Conservation (phyloP, 2,888 invertebrate species). For the Noctua janthe region DNA sequence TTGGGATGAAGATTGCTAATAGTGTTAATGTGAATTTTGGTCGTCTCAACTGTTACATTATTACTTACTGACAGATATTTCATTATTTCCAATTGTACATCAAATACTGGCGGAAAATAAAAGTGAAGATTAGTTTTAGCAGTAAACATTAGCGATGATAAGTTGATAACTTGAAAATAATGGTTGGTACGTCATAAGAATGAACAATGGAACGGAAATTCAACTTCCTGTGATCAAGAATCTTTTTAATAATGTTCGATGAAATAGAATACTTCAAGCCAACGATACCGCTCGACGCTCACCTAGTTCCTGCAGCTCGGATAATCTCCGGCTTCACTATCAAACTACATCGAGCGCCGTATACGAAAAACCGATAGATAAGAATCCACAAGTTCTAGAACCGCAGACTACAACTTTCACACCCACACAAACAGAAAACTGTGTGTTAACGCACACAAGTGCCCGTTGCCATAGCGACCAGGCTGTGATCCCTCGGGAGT, state of each 20-base stretch:
- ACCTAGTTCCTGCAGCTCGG: constrained; percentile 47
- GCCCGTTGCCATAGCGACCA: constrained; percentile 78
- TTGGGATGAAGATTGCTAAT: constrained; percentile 35
- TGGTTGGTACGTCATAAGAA: background rate
- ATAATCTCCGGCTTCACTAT: constrained; percentile 64
- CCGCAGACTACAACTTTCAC: constrained; percentile 81
- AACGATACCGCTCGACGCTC: constrained; percentile 31
- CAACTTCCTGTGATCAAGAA: constrained; percentile 25
- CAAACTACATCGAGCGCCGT: constrained; percentile 69
- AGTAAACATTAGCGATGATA: background rate
- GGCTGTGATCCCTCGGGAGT: constrained; percentile 80
- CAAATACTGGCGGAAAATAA: background rate
- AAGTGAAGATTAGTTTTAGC: background rate
- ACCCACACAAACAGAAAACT: constrained; percentile 75
- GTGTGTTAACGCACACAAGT: constrained; percentile 78
- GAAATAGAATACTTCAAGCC: constrained; percentile 29
- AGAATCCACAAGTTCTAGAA: constrained; percentile 83
- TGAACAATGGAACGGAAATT: constrained; percentile 27
- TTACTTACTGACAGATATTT: background rate
- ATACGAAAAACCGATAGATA: constrained; percentile 80
- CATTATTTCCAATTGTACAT: background rate
- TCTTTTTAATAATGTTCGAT: constrained; percentile 14
- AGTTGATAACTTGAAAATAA: background rate
- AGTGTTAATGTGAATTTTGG: constrained; percentile 9
- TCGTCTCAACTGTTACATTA: background rate